Evolutionary conservation across 2,888 invertebrate genomes (phyloP).

Genomic region (Heteromurus nitidus): DNA sequence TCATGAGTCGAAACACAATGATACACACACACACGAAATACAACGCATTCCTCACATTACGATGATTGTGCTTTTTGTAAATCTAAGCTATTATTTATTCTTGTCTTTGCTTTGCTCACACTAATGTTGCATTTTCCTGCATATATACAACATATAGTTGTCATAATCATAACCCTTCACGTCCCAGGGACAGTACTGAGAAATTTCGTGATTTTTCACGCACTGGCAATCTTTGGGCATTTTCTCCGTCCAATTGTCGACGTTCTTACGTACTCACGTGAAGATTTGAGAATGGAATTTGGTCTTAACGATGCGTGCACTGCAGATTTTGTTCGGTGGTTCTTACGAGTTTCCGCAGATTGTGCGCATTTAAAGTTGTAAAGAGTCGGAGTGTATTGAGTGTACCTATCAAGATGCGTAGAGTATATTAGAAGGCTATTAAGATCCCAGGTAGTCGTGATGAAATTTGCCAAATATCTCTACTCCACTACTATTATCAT

Average conservation of each 20-base stretch:
- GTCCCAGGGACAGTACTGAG: slow-evolving; percentile 13
- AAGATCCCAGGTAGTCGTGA: not conserved
- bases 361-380: not conserved
- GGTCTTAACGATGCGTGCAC: too few species aligned
- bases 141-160: slow-evolving; percentile 6
- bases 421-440: too few species aligned
- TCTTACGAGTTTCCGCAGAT: not conserved
- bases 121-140: too few species aligned
- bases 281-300: not conserved
- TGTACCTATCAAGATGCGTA: not conserved
- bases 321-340: not conserved
- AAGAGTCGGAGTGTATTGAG: not conserved
- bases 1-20: not conserved
- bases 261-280: not conserved
- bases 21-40: not conserved
- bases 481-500: too few species aligned
- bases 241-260: slow-evolving; percentile 13
- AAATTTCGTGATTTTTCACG: slow-evolving; percentile 52
- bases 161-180: slow-evolving; percentile 52
- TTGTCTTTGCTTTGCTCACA: slow-evolving; percentile 27
- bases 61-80: too few species aligned
- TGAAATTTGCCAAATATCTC: too few species aligned
- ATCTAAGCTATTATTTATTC: too few species aligned
- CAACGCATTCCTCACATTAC: not conserved
- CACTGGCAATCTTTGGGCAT: slow-evolving; percentile 45